Conservation (phyloP, 2,113 vertebrate species). For the Dinomys branickii region DNA sequence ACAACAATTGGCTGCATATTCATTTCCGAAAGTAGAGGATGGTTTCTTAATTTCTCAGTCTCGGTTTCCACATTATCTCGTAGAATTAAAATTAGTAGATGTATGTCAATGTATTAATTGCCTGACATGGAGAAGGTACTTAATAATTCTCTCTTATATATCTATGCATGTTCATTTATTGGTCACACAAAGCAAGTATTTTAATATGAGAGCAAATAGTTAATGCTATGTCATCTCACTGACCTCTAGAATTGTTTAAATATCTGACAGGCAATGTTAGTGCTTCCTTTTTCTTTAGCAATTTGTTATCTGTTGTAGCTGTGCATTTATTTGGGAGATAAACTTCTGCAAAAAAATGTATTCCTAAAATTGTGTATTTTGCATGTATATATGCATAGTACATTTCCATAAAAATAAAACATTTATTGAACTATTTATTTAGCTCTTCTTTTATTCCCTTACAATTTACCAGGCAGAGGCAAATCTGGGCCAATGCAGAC, state of each 20-base stretch:
- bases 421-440: constrained; percentile 23
- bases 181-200: background rate
- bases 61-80: constrained; percentile 19
- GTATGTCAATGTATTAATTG: background rate
- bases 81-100: constrained; percentile 30
- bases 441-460: constrained; percentile 40
- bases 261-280: background rate
- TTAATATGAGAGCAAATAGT: constrained; percentile 16
- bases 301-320: constrained; percentile 15
- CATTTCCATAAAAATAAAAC: constrained; percentile 23
- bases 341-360: background rate
- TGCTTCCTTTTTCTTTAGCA: constrained; percentile 39
- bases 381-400: background rate
- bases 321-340: background rate
- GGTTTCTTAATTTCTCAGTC: background rate
- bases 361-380: constrained; percentile 22
- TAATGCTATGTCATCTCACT: constrained; percentile 20
- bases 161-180: background rate
- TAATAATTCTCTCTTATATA: background rate
- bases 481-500: background rate
- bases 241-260: constrained; percentile 5
- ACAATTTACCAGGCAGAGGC: background rate
- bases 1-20: background rate
- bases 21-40: background rate
- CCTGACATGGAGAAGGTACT: background rate